Conservation (phyloP, 2,888 invertebrate species). For the Sphaeridia pumilis region DNA sequence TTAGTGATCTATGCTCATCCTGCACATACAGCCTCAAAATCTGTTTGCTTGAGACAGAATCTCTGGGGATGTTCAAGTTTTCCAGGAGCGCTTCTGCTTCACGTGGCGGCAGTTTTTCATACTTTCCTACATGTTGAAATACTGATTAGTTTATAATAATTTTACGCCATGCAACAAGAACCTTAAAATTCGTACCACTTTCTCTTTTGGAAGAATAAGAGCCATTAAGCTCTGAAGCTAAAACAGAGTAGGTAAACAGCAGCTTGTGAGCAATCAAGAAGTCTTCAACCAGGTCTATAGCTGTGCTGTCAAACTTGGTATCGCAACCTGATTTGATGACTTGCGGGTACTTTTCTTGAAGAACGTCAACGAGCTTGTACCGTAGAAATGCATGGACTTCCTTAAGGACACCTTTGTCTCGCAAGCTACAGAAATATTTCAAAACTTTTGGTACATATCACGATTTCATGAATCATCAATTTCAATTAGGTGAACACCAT, state of each 20-base stretch:
- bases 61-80: slow-evolving; percentile 19
- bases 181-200: slow-evolving; percentile 9
- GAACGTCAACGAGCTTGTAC: slow-evolving; percentile 25
- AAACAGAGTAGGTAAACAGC: slow-evolving; percentile 29
- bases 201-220: slow-evolving; percentile 2
- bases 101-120: slow-evolving; percentile 20
- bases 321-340: slow-evolving; percentile 10
- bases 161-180: too few species aligned
- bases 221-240: slow-evolving; percentile 24
- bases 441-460: neutral
- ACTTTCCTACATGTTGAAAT: slow-evolving; percentile 17
- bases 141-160: too few species aligned
- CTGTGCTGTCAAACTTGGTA: slow-evolving; percentile 13
- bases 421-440: slow-evolving; percentile 19
- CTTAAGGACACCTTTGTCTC: slow-evolving; percentile 25
- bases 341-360: slow-evolving; percentile 30
- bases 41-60: slow-evolving; percentile 14
- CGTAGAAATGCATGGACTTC: slow-evolving; percentile 31
- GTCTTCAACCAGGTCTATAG: slow-evolving; percentile 26
- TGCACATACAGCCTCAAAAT: slow-evolving; percentile 27
- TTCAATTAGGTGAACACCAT: neutral
- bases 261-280: slow-evolving; percentile 28
- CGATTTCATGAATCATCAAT: neutral
- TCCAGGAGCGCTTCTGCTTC: slow-evolving; percentile 28
- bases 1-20: slow-evolving; percentile 21